Base-by-base conservation (phyloP, 2,797 vertebrate species). In the Coregonus suidteri region DNA sequence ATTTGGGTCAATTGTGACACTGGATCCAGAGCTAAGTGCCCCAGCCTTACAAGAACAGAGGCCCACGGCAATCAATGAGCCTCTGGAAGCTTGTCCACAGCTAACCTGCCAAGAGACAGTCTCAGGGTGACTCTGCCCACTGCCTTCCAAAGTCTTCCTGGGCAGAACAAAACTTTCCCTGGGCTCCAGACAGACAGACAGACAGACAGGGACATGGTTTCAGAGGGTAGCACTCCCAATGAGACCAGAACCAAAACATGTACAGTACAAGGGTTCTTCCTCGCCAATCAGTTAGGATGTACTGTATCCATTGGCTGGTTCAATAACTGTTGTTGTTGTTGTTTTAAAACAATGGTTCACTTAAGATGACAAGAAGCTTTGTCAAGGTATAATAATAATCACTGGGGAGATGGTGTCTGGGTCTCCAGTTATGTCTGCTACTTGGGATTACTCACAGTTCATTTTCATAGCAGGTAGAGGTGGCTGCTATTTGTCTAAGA, bases 11-110 rank as follows among this genome's bases (percentile, higher is more conserved):
- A 73, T 78, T 66, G 75, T 76, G 77, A 82, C 83, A 82, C 81
- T 79, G 64, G 86, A 90, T 89, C 86, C 79, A 20, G 76, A 79
- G 79, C 79, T 90, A 88, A 92, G 88, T 88, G 87, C 86, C 78
- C 85, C 74, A 52, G 83, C 72, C 35, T 72, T 53, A 76, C 72
- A 71, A 67, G 66, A 77, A 54, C 69, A 65, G 56, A 74, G 64
- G 72, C 72, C 75, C 80, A 79, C 20, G 15, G 73, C 75, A 80
- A 82, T 89, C 87, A 87, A 86, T 91, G 85, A 84, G 73, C 74
- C 78, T 74, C 86, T 91, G 88, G 90, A 86, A 91, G 82, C 86
- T 82, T 82, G 83, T 86, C 80, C 83, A 82, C 71, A 53, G 75
- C 74, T 79, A 83, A 84, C 84, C 80, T 75, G 83, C 81, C 70